Evolutionary conservation across 2,888 invertebrate genomes (phyloP), one percentile per base, ranked within the genome.

Genomic region (Athripsodes cinereus): DNA sequence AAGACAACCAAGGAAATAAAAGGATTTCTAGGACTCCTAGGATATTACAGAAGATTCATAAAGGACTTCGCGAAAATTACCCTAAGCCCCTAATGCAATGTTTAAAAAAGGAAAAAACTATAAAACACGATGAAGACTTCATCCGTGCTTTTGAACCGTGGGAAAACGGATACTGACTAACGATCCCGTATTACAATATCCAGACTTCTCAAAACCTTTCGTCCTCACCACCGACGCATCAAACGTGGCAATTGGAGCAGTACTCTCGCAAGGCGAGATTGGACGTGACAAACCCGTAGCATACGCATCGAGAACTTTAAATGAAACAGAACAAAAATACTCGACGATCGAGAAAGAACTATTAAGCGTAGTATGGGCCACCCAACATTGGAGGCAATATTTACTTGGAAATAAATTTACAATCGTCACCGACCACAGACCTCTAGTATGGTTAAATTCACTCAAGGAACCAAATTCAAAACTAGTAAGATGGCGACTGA

Each of bases 11-110:
- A n/a, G n/a, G n/a, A n/a, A n/a, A n/a, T n/a, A n/a, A n/a, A n/a
- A n/a, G n/a, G n/a, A n/a, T n/a, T n/a, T n/a, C n/a, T n/a, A n/a
- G n/a, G n/a, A n/a, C n/a, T n/a, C n/a, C n/a, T 3, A 58, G 60
- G 52, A 68, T 67, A 62, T 34, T 34, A 34, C 13, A 34, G 34
- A 34, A 34, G 13, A 34, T 34, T 34, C 34, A 34, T 34, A 34
- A 34, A 34, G 34, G 67, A 66, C 34, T 64, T 67, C 53, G 60
- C 65, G 46, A 56, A 64, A 60, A 60, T 68, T 1, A 66, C 68
- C 2, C n/a, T n/a, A 69, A 69, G 65, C 69, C 69, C 31, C 35
- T 68, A 11, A 68, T 66, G 13, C 53, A 54, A 8, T 60, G 67
- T 20, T 47, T 67, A 5, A 67, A 67, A 58, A 68, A 67, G 22